Percentiles rank a stretch among this genome's conserved stretches.
Conservation (phyloP, 2,113 vertebrate species). For the Penelope pileata region DNA sequence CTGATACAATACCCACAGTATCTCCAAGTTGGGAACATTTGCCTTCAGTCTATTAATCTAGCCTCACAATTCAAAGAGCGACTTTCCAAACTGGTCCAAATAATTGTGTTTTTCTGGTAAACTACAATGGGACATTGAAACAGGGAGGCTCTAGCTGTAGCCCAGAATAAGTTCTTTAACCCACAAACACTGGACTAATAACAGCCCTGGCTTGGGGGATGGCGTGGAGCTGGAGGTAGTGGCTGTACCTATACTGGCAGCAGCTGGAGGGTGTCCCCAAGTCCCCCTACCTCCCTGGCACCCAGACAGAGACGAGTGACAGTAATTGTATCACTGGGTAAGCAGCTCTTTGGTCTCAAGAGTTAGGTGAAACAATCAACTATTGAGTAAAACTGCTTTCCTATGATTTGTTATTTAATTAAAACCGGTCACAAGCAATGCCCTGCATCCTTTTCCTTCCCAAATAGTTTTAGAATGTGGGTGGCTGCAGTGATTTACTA, state of each 20-base stretch:
- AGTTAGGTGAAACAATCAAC: background rate
- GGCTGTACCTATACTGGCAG: background rate
- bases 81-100: conserved; percentile 12
- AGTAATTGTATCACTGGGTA: background rate
- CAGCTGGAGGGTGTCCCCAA: background rate
- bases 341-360: background rate
- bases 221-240: background rate
- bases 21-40: conserved; percentile 37
- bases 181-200: background rate
- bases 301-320: background rate
- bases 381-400: background rate
- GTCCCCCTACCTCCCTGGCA: background rate
- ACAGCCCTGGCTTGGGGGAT: background rate
- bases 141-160: background rate
- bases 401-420: background rate
- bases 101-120: conserved; percentile 22
- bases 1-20: conserved; percentile 41
- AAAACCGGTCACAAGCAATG: background rate
- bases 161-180: background rate
- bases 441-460: background rate
- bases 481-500: background rate
- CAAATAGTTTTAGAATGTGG: background rate
- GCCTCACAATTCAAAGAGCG: background rate
- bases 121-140: background rate
- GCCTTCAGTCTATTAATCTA: conserved; percentile 38